Evolutionary conservation across 2,888 invertebrate genomes (phyloP), one percentile per base, ranked within the genome.

Genomic region (Alloplasta piceator): DNA sequence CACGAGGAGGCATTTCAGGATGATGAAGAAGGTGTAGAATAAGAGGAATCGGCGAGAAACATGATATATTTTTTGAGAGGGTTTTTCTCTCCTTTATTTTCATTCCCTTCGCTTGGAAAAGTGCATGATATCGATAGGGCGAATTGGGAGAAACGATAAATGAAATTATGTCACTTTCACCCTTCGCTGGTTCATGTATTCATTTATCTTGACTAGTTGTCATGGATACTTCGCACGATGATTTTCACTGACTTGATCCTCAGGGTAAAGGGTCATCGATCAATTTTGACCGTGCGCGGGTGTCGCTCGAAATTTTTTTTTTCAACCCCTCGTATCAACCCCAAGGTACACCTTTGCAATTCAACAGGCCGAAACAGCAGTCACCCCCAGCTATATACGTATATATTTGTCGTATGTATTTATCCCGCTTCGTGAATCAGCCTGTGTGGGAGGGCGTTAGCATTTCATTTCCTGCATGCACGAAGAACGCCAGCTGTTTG

Each of bases 381-480:
- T 68, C 68, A 50, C 55, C 50, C 68, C 3, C 36, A 55, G 68
- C 74, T 63, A 63, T 61, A 61, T 41, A 61, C 7, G 41, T 9
- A 16, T 43, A 41, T 9, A 41, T 16, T n/a, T 48, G 1, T 52
- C 26, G 38, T 48, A 67, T 39, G 39, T 52, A 70, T 74, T 63
- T 78, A 72, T 79, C 61, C 60, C 71, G 66, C 68, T 78, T 61
- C 66, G 73, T 74, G 70, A 73, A 70, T 67, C 73, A 66, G 60
- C 80, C 71, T 26, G 52, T 64, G 73, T 48, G 48, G 66, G 74
- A 56, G 79, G 56, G 64, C 63, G 63, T 75, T 72, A 61, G 71
- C 83, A 80, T 89, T 89, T 90, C 89, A 90, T 90, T 90, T 91
- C 88, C 90, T 89, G 88, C 78, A 79, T 68, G 68, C 78, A 72